Base-by-base conservation (phyloP, 2,888 invertebrate species). In the Mesorhabditis spiculigera region DNA sequence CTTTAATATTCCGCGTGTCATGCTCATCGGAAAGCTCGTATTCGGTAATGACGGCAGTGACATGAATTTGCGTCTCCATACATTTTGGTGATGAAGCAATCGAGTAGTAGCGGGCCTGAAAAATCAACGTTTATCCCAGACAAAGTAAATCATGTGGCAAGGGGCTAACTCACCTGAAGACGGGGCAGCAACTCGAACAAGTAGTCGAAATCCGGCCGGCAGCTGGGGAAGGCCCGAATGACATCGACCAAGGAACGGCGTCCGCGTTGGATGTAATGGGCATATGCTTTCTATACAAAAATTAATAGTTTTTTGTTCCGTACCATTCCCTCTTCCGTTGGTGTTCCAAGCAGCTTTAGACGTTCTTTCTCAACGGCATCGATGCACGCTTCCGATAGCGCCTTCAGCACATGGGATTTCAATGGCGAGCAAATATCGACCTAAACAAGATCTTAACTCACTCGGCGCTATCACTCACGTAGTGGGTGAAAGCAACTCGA, bases 31-130 rank as follows among this genome's bases (percentile, higher is more conserved):
- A 92, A 5, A 95, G 94, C 83, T 91, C 89, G 87, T 97, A 99
- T 86, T 95, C 90, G 4, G 98, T 93, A 62, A 96, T 90, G 43
- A 97, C 94, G 5, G 96, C 96, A n/a, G 98, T 98, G 64, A 98
- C 91, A 86, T 96, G 95, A 73, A 99, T 92, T 44, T 91, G 91
- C 65, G 91, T 91, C 0, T 94, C 92, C 87, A 93, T 89, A 43
- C 93, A 86, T 92, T 93, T 74, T 45, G 78, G 80, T 63, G 80
- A 79, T 28, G 82, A 97, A n/a, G 97, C 96, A 84, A 98, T 99
- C 4, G 97, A 97, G 88, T 98, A 98, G 87, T 94, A 88, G 68
- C 89, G 82, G 45, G 87, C 86, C 86, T 98, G 97, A 63, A 70
- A 71, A 45, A 3, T 28, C 28, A 28, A 28, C 28, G 28, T n/a